These are phyloP conservation scores for Grammomys dolichurus DNA, from an alignment of 2,113 vertebrate species.

Conservation along the genomic window DNA sequence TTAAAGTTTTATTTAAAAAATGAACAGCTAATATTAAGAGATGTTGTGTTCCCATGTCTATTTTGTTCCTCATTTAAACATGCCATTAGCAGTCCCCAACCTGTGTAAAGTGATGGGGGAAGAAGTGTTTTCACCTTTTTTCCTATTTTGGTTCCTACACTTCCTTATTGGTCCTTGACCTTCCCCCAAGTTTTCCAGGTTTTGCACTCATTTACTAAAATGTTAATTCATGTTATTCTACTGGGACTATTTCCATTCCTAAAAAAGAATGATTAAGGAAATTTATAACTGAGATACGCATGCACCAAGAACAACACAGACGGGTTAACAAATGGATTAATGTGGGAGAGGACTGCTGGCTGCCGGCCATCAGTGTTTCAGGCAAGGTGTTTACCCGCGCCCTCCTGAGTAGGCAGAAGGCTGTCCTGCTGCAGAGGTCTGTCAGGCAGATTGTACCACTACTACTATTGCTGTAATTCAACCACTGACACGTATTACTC, in stretches of 20 bases:
- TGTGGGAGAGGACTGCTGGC: not conserved
- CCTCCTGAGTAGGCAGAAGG: fast-evolving
- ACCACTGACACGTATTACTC: not conserved
- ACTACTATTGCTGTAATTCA: not conserved
- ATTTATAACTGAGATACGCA: not conserved
- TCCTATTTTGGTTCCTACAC: not conserved
- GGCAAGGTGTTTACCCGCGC: not conserved
- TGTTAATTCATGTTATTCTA: not conserved
- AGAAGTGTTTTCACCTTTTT: not conserved
- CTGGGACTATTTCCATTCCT: not conserved
- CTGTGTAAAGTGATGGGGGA: not conserved
- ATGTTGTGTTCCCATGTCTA: not conserved
- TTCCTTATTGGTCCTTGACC: not conserved
- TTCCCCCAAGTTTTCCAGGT: not conserved
- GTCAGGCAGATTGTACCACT: too few relatives aligned
- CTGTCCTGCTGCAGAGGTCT: not conserved
- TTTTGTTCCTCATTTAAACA: conserved; percentile 17
- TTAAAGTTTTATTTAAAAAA: conserved; percentile 12
- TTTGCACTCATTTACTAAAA: not conserved
- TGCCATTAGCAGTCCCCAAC: not conserved
- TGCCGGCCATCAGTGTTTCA: not conserved
- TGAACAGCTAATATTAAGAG: not conserved
- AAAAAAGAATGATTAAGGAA: not conserved
- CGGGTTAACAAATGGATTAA: not conserved
- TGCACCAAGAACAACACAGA: not conserved